Percentiles rank a stretch among this genome's conserved stretches.
These are phyloP conservation scores for Lasioglossum pauxillum DNA, from an alignment of 2,888 invertebrate species.

Conservation along the genomic window DNA sequence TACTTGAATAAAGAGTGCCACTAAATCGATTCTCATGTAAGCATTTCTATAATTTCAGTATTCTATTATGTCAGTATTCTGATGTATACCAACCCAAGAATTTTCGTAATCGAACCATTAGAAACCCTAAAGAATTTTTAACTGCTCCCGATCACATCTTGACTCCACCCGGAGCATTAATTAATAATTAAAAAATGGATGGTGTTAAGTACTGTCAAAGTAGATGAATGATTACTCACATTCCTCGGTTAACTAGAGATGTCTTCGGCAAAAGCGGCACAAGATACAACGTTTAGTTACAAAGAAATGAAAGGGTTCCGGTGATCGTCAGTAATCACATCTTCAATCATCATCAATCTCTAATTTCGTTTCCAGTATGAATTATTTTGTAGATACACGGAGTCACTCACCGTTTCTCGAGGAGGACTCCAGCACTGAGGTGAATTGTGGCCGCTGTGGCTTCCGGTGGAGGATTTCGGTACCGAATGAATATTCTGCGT, in stretches of 20 bases:
- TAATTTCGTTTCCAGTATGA: not conserved
- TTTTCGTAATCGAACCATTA: not conserved
- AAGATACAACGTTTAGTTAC: not conserved
- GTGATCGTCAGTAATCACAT: not conserved
- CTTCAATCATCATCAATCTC: not conserved
- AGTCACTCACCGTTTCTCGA: constrained; percentile 85
- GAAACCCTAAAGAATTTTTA: not conserved
- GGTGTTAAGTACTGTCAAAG: not conserved
- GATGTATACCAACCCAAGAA: not conserved
- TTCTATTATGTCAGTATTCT: no score
- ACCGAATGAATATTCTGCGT: constrained; percentile 73
- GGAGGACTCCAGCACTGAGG: constrained; percentile 85
- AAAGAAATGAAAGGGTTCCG: not conserved
- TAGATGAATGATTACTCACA: constrained; percentile 11
- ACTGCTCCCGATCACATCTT: not conserved
- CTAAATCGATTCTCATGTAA: no score
- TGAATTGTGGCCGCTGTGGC: constrained; percentile 77
- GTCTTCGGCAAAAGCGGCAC: not conserved
- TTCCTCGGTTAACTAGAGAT: constrained; percentile 7
- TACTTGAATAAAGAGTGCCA: no score
- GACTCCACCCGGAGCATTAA: not conserved
- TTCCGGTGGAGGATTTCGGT: constrained; percentile 77
- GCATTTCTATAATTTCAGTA: no score
- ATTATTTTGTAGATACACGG: not conserved
- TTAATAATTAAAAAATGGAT: not conserved